A percentile compares a stretch with the other conserved stretches of the same genome.
Conservation (phyloP, 2,797 vertebrate species). For the Heterohyrax brucei region DNA sequence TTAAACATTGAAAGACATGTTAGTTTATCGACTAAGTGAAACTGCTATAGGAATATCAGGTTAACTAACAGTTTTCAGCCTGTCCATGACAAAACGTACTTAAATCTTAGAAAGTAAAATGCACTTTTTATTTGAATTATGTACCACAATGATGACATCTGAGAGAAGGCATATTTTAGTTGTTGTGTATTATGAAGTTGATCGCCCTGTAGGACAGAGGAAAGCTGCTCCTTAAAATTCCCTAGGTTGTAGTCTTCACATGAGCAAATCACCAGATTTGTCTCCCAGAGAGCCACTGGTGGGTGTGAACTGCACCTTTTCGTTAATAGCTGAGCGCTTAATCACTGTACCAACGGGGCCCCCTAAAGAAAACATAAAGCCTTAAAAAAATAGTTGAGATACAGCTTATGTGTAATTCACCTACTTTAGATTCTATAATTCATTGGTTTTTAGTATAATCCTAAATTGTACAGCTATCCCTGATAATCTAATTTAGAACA, state of each 20-base stretch:
- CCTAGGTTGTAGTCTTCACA: too few relatives aligned
- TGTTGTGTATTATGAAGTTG: neutral
- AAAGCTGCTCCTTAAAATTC: neutral
- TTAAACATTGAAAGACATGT: neutral
- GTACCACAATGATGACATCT: neutral
- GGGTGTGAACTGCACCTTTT: neutral
- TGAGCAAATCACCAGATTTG: neutral
- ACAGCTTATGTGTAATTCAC: neutral
- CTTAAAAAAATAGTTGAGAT: neutral
- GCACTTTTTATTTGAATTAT: neutral
- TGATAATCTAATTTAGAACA: neutral
- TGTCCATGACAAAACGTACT: neutral
- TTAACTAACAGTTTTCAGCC: neutral
- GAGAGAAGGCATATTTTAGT: neutral
- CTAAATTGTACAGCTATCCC: neutral
- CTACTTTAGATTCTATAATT: neutral
- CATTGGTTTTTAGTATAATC: neutral
- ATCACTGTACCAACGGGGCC: neutral
- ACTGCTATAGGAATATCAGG: neutral
- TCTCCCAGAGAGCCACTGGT: neutral
- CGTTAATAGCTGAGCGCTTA: neutral
- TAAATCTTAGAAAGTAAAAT: constrained; percentile 25
- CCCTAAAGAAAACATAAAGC: neutral
- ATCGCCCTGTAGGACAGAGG: neutral
- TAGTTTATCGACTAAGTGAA: constrained; percentile 21